Conservation (phyloP, 2,113 vertebrate species). For the Ginglymostoma cirratum region DNA sequence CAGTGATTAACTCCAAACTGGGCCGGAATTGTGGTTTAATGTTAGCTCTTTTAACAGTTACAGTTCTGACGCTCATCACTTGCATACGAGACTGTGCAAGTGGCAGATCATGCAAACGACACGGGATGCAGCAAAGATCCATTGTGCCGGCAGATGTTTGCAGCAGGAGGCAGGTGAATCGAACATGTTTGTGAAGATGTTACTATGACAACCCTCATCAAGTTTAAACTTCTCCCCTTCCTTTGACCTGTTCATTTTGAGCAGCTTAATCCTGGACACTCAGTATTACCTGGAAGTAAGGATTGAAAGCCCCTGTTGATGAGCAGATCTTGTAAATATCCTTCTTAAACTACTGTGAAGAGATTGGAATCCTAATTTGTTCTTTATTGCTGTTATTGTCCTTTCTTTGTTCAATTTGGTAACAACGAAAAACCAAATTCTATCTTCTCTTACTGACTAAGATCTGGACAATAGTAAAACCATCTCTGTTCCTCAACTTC, state of each 20-base stretch:
- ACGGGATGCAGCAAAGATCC: background rate
- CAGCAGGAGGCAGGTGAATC: slow-evolving; percentile 22
- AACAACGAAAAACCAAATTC: background rate
- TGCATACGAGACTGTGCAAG: background rate
- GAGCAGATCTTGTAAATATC: background rate
- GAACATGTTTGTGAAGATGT: background rate
- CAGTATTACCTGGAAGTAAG: background rate
- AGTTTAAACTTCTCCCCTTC: background rate
- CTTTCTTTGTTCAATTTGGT: background rate
- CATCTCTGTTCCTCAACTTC: background rate
- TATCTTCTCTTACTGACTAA: background rate
- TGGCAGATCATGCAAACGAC: background rate
- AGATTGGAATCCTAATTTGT: background rate
- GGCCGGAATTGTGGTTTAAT: background rate
- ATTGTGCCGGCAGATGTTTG: slow-evolving; percentile 1
- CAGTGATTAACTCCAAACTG: background rate
- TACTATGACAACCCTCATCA: background rate
- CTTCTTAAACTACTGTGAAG: background rate
- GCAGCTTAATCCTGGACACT: background rate
- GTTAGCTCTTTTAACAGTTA: slow-evolving; percentile 26
- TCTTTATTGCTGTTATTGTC: background rate
- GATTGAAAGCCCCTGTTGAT: background rate
- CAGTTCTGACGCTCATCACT: background rate
- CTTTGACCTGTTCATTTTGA: background rate
- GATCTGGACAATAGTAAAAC: background rate